These are phyloP conservation scores for Calliscelio sp. DNA, from an alignment of 2,888 invertebrate genomes.

Conservation along the genomic window DNA sequence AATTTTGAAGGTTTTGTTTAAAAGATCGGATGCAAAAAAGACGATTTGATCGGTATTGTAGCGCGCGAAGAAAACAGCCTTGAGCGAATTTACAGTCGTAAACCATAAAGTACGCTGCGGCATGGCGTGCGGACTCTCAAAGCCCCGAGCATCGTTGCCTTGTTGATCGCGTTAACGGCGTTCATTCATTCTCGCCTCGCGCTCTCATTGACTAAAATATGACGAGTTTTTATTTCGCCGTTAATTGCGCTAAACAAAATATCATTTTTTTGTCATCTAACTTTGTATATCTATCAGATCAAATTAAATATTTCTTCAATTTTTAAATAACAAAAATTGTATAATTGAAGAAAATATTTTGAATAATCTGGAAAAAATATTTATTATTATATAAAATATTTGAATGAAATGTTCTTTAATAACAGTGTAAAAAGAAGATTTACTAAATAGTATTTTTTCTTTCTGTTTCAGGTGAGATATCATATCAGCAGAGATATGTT, in stretches of 20 bases:
- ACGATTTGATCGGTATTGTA: constrained; percentile 77
- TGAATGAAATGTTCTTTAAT: too few species aligned
- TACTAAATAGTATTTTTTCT: background rate
- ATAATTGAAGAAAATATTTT: too few species aligned
- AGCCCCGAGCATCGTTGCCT: constrained; percentile 65
- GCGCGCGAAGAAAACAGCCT: constrained; percentile 69
- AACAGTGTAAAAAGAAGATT: too few species aligned
- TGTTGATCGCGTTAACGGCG: constrained; percentile 71
- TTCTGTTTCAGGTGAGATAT: constrained; percentile 66
- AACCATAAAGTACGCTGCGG: constrained; percentile 73
- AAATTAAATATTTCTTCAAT: too few species aligned
- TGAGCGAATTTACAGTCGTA: constrained; percentile 76
- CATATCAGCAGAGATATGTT: constrained; percentile 7
- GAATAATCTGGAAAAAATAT: too few species aligned
- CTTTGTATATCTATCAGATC: too few species aligned
- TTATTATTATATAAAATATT: too few species aligned
- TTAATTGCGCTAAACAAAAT: constrained; percentile 51
- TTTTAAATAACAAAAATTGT: too few species aligned
- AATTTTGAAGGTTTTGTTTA: background rate
- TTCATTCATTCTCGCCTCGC: constrained; percentile 73
- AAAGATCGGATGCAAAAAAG: constrained; percentile 40
- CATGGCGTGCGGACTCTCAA: constrained; percentile 68
- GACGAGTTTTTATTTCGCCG: constrained; percentile 60
- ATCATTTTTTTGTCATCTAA: constrained; percentile 12
- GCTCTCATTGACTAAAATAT: constrained; percentile 74